Percentiles rank a stretch among this genome's conserved stretches.
Conservation (phyloP, 2,113 vertebrate genomes). For the Ophthalmolycus amberensis region DNA sequence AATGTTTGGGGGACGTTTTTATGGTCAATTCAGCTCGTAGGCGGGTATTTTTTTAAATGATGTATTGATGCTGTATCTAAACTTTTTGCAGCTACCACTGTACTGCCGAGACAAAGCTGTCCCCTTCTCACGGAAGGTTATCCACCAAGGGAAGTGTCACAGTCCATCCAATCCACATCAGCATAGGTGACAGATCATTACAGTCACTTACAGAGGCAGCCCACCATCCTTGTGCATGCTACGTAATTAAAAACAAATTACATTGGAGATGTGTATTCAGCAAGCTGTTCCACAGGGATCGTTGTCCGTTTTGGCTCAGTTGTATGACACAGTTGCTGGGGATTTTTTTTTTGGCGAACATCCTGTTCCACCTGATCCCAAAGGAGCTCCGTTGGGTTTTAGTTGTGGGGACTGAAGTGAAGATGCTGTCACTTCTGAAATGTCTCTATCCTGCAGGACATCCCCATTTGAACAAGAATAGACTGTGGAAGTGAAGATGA, state of each 20-base stretch:
- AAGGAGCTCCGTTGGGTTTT: slow-evolving; percentile 33
- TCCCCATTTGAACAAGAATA: slow-evolving; percentile 12
- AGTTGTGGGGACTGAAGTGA: slow-evolving; percentile 29
- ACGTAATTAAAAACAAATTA: slow-evolving; percentile 71
- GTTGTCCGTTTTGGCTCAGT: slow-evolving; percentile 53
- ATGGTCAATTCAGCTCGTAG: not conserved
- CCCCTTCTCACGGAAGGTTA: slow-evolving; percentile 61
- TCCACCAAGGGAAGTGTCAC: slow-evolving; percentile 65
- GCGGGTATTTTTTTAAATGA: not conserved
- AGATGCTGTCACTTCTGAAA: slow-evolving; percentile 36
- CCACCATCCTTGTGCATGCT: slow-evolving; percentile 39
- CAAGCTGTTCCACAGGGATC: slow-evolving; percentile 24
- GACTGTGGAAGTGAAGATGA: slow-evolving; percentile 1
- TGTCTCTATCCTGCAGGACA: slow-evolving; percentile 47
- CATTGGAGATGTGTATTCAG: slow-evolving; percentile 17
- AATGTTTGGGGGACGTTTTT: not conserved
- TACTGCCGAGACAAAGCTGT: slow-evolving; percentile 11
- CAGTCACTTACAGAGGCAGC: slow-evolving; percentile 60
- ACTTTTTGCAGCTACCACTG: not conserved
- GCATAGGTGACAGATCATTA: slow-evolving; percentile 72
- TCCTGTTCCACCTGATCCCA: slow-evolving; percentile 54
- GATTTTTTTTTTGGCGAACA: slow-evolving; percentile 24
- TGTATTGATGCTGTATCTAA: too few relatives aligned
- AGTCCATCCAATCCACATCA: slow-evolving; percentile 66
- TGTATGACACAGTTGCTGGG: slow-evolving; percentile 35